phyloP scores from a whole-genome alignment of 2,888 invertebrate genomes.

The Melanostoma mellinum region DNA sequence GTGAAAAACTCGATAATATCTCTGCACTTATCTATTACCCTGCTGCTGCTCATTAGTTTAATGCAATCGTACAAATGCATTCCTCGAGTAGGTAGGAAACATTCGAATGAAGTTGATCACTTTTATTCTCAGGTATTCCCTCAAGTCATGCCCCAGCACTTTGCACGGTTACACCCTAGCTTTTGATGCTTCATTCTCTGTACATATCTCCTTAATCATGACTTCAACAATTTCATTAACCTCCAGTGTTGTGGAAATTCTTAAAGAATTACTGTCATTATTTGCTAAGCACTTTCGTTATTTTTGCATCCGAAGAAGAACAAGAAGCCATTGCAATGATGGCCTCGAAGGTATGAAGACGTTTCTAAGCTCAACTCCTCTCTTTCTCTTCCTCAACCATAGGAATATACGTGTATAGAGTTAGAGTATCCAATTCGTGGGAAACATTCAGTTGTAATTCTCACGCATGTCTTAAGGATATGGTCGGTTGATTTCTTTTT shows the following conservation, averaged over 20 bases:
- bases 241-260: slow-evolving; percentile 57
- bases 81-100: slow-evolving; percentile 21
- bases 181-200: slow-evolving; percentile 33
- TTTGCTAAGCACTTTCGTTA: slow-evolving; percentile 57
- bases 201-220: slow-evolving; percentile 50
- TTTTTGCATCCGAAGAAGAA: slow-evolving; percentile 28
- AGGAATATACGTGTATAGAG: not conserved
- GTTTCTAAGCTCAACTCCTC: not conserved
- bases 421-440: slow-evolving; percentile 29
- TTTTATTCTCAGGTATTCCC: slow-evolving; percentile 17
- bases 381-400: not conserved
- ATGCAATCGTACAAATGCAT: slow-evolving; percentile 29
- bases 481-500: slow-evolving; percentile 74
- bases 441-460: slow-evolving; percentile 73
- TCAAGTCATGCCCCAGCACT: slow-evolving; percentile 29
- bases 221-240: slow-evolving; percentile 53
- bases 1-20: too few relatives aligned
- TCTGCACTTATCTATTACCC: too few relatives aligned
- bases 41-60: slow-evolving; percentile 8
- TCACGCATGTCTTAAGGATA: slow-evolving; percentile 80
- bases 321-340: slow-evolving; percentile 46
- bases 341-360: slow-evolving; percentile 10
- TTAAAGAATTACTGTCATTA: slow-evolving; percentile 46
- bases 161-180: slow-evolving; percentile 11
- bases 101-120: slow-evolving; percentile 34